phyloP scores from a whole-genome alignment of 2,888 invertebrate genomes.

The Abrostola tripartita region DNA sequence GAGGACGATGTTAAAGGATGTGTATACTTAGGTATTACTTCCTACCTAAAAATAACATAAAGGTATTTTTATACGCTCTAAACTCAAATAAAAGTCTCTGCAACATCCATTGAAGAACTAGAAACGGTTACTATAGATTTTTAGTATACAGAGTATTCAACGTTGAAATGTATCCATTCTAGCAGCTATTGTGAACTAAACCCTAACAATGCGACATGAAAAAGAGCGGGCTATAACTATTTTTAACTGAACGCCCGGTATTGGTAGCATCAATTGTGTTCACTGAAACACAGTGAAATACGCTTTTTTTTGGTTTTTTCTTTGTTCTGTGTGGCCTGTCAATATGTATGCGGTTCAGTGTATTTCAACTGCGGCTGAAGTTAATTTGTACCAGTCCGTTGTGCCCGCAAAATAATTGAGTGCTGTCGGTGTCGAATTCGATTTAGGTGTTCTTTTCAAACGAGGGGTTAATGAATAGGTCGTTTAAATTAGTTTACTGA shows the following conservation, averaged over 20 bases:
- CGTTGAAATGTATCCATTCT: slow-evolving; percentile 2
- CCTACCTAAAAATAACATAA: too few species aligned
- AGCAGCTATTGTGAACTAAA: not conserved
- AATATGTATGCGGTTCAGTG: slow-evolving; percentile 11
- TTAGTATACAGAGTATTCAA: not conserved
- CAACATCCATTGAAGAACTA: not conserved
- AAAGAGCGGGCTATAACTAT: slow-evolving; percentile 7
- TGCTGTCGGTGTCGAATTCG: not conserved
- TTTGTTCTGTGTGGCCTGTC: slow-evolving; percentile 16
- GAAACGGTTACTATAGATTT: not conserved
- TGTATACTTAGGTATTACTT: too few species aligned
- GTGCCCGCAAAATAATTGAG: slow-evolving; percentile 17
- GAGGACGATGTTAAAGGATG: too few species aligned
- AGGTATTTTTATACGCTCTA: too few species aligned
- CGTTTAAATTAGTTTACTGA: too few species aligned
- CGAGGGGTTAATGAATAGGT: too few species aligned
- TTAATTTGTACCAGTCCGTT: slow-evolving; percentile 13
- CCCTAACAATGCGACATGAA: slow-evolving; percentile 1
- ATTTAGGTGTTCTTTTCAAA: too few species aligned
- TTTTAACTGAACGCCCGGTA: slow-evolving; percentile 13
- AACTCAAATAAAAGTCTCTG: too few species aligned
- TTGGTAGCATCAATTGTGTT: slow-evolving; percentile 3
- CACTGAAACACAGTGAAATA: not conserved
- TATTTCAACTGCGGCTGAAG: slow-evolving; percentile 20
- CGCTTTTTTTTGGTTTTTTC: not conserved